Base-by-base conservation (phyloP, 2,113 vertebrate species). In the Falcunculus frontatus region DNA sequence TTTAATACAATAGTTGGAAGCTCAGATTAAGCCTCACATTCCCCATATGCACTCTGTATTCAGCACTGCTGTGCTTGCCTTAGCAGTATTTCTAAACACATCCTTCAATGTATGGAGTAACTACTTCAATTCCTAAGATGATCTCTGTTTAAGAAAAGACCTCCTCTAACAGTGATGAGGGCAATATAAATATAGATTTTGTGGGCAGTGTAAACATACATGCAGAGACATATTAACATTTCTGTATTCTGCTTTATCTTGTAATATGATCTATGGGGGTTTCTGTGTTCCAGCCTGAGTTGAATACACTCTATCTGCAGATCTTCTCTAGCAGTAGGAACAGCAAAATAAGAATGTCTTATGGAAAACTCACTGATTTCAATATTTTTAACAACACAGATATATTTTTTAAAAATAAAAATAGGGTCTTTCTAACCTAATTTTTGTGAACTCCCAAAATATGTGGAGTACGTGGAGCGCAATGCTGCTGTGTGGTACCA, bases 261-360 rank as follows among this genome's bases (percentile, higher is more conserved):
- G 10, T 21, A 33, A 11, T n/a, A 13, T 2, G 6, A 65, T 44
- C 25, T 68, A 0, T 27, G 5, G 0, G 32, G 6, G 0, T 5
- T 65, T 50, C 9, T 25, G 27, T 41, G 13, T 59, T 90, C 16
- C 23, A 55, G 6, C 12, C 22, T 47, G 20, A 49, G 6, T n/a
- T n/a, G 41, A 57, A 5, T 90, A 29, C 93, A 26, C 16, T 52
- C n/a, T 7, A 41, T 18, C 56, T 13, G 3, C 16, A 55, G 32
- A 35, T 64, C 22, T 25, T 82, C 62, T 75, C 6, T 47, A 56
- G 49, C 32, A 41, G 5, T 39, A 10, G 27, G 6, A 83, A 50
- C 8, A 80, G 26, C n/a, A 84, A 72, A 81, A 10, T 26, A 59
- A 59, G 4, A 62, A 20, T 23, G 17, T 59, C 37, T 53, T 57